These are phyloP conservation scores for Erynnis tages DNA, from an alignment of 2,888 invertebrate species.

Conservation along the genomic window DNA sequence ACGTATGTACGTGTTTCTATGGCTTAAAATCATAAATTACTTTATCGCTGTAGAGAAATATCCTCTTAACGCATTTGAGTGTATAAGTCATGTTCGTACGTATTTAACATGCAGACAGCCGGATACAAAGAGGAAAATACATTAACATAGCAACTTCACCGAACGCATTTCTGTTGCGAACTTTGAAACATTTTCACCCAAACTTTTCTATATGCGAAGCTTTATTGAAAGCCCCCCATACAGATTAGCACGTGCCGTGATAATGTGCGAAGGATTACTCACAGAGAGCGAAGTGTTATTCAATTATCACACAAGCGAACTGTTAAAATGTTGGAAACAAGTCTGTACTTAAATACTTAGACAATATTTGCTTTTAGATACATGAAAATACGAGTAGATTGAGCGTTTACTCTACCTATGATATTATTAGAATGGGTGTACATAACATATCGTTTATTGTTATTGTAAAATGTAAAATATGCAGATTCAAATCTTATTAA, in stretches of 20 bases:
- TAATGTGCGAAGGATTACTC: slow-evolving; percentile 74
- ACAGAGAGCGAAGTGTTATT: slow-evolving; percentile 54
- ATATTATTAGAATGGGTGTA: too few species aligned
- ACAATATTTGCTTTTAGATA: background rate
- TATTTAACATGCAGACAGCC: slow-evolving; percentile 64
- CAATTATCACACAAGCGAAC: background rate
- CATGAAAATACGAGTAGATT: background rate
- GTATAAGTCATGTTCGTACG: slow-evolving; percentile 36
- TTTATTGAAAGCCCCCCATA: slow-evolving; percentile 75
- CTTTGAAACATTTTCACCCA: slow-evolving; percentile 73
- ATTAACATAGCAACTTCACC: slow-evolving; percentile 74
- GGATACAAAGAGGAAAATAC: slow-evolving; percentile 75
- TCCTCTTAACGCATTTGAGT: slow-evolving; percentile 35
- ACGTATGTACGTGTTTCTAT: too few species aligned
- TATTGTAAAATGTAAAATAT: too few species aligned
- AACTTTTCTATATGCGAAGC: slow-evolving; percentile 76
- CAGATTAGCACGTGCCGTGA: slow-evolving; percentile 74
- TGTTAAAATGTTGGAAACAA: background rate
- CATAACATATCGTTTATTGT: too few species aligned
- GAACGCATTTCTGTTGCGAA: slow-evolving; percentile 54
- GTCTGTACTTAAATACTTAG: background rate
- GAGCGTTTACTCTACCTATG: too few species aligned
- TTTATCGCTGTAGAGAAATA: slow-evolving; percentile 30
- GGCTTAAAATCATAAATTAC: too few species aligned
- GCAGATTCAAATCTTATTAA: too few species aligned